Evolutionary conservation across 2,113 vertebrate species (phyloP), one percentile per base, ranked within the genome.

Genomic region (Pitta sordida): DNA sequence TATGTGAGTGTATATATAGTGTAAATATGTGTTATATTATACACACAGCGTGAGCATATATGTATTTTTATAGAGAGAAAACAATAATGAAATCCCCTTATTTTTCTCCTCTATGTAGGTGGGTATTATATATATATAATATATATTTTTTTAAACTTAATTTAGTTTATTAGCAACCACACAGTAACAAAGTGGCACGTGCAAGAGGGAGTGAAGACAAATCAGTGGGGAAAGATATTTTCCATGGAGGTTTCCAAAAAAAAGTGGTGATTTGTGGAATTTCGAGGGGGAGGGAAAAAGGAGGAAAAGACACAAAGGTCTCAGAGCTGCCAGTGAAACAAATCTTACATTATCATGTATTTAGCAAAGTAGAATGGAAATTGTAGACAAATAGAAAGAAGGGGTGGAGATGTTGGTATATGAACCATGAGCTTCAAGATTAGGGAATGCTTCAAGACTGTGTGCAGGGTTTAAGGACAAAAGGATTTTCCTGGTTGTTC

Each of bases 181-280:
- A 24, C 63, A 22, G 90, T 24, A 91, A 75, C 29, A 37, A 89
- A 78, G 67, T 16, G 52, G 53, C 15, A 48, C 23, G 37, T 3
- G 10, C 59, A 44, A n/a, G 51, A 70, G 37, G 76, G 2, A 44
- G 59, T 0, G 15, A 76, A 65, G 88, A 79, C 29, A 79, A 91
- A 89, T 46, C 56, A 64, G n/a, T 21, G 16, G 26, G 77, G 80
- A 90, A 91, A 91, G 39, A 37, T 67, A 68, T 91, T 93, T 91
- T 52, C 71, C 20, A 55, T 3, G 3, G 82, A 88, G 48, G 48
- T 58, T 86, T 76, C 64, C 56, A 78, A 75, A 65, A 93, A 78
- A 52, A 91, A 89, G 91, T 53, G 62, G 56, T 53, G 86, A 93
- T 92, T 93, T 84, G 76, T 49, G 89, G 69, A 76, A 74, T 80